Evolutionary conservation across 1,140 invertebrate species (phyloP).

Genomic region (Sarcophaga bullata): DNA sequence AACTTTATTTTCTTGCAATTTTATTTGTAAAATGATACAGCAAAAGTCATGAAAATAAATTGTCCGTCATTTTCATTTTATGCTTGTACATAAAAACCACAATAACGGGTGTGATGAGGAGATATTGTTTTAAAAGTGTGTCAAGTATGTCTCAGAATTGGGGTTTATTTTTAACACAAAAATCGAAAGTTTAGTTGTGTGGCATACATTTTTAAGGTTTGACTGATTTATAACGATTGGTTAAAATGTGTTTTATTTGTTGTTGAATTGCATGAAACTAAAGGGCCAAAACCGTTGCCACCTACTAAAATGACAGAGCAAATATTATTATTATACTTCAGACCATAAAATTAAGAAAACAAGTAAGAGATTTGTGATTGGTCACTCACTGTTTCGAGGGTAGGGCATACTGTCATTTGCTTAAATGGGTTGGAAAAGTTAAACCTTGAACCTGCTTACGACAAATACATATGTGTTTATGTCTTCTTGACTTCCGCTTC

Average conservation of each 20-base stretch:
- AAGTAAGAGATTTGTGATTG: neutral
- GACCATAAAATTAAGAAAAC: neutral
- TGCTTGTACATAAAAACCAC: too few species aligned
- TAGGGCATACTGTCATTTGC: neutral
- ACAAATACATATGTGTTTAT: too few species aligned
- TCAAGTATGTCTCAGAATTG: too few species aligned
- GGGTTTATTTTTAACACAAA: too few species aligned
- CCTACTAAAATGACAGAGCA: neutral
- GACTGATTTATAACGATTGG: neutral
- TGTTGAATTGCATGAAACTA: neutral
- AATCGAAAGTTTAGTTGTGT: neutral
- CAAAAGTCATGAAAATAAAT: too few species aligned
- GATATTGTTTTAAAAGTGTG: too few species aligned
- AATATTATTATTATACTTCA: too few species aligned
- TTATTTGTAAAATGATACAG: too few species aligned
- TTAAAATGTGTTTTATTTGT: constrained; percentile 1
- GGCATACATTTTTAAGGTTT: neutral
- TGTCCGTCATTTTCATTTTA: too few species aligned
- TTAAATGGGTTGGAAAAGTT: neutral
- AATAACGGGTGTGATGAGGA: too few species aligned
- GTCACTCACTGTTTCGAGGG: neutral
- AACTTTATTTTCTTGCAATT: too few species aligned
- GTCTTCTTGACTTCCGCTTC: too few species aligned
- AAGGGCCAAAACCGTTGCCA: neutral
- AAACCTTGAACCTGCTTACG: neutral